Conservation (phyloP, 2,113 vertebrate genomes). For the Pica pica region DNA sequence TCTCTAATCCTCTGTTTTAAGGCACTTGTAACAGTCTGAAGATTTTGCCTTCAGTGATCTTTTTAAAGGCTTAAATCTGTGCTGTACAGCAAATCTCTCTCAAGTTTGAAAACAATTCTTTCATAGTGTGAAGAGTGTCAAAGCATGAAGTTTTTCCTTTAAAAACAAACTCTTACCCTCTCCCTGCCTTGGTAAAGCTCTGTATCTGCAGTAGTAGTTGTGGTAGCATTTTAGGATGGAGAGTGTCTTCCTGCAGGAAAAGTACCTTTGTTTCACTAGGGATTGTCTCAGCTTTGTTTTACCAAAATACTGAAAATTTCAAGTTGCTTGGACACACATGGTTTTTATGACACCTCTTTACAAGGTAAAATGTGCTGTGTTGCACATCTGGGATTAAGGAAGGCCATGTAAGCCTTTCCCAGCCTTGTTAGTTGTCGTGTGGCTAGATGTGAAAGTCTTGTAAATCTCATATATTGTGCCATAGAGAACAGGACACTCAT, state of each 20-base stretch:
- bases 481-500: rapidly evolving
- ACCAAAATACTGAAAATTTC: neutral
- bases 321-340: neutral
- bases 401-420: neutral
- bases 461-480: neutral
- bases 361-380: neutral
- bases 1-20: constrained; percentile 23
- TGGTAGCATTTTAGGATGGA: neutral
- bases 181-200: neutral
- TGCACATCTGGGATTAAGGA: neutral
- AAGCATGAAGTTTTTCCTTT: constrained; percentile 27
- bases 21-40: constrained; percentile 14
- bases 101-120: constrained; percentile 20
- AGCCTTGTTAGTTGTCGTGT: neutral
- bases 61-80: constrained; percentile 25
- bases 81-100: constrained; percentile 24
- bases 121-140: neutral
- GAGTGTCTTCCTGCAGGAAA: neutral
- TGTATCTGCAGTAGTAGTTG: neutral
- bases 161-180: neutral
- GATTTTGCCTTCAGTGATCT: neutral
- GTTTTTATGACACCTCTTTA: neutral
- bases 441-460: neutral
- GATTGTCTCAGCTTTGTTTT: neutral
- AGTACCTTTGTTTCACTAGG: neutral